These are phyloP conservation scores for Castor canadensis DNA, from an alignment of 2,113 vertebrate species.

Conservation along the genomic window DNA sequence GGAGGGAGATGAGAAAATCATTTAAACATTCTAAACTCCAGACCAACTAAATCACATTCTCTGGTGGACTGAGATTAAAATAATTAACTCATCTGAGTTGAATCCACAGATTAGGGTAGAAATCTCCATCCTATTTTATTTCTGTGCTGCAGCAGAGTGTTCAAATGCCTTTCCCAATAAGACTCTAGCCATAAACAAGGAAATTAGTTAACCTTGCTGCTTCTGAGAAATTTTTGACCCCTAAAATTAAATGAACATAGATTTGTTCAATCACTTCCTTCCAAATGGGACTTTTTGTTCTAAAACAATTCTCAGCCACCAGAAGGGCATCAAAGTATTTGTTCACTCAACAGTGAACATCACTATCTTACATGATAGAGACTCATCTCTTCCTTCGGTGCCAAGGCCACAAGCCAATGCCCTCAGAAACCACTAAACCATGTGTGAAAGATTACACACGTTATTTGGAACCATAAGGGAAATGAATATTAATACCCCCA, in stretches of 20 bases:
- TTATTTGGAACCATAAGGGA: slow-evolving; percentile 67
- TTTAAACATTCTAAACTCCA: not conserved
- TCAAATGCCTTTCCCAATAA: not conserved
- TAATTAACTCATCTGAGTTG: not conserved
- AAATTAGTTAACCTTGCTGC: not conserved
- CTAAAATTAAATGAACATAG: slow-evolving; percentile 32
- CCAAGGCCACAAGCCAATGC: slow-evolving; percentile 26
- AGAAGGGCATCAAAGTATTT: not conserved
- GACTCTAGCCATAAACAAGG: not conserved
- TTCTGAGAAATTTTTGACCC: slow-evolving; percentile 6
- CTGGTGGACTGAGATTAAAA: not conserved
- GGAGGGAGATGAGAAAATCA: not conserved
- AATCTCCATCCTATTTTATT: not conserved
- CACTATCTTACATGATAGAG: slow-evolving; percentile 47
- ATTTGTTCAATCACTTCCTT: not conserved
- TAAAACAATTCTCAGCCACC: not conserved
- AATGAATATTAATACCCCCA: not conserved
- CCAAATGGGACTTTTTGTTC: slow-evolving; percentile 23
- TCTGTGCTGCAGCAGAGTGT: not conserved
- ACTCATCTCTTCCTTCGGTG: slow-evolving; percentile 56
- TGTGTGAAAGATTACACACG: slow-evolving; percentile 31
- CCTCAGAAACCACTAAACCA: not conserved
- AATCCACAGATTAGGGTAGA: not conserved
- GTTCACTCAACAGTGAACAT: not conserved
- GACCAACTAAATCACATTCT: not conserved